These are phyloP conservation scores for Actinernus sp. DNA, from an alignment of 92 coral and sea anemone species.

Conservation along the genomic window DNA sequence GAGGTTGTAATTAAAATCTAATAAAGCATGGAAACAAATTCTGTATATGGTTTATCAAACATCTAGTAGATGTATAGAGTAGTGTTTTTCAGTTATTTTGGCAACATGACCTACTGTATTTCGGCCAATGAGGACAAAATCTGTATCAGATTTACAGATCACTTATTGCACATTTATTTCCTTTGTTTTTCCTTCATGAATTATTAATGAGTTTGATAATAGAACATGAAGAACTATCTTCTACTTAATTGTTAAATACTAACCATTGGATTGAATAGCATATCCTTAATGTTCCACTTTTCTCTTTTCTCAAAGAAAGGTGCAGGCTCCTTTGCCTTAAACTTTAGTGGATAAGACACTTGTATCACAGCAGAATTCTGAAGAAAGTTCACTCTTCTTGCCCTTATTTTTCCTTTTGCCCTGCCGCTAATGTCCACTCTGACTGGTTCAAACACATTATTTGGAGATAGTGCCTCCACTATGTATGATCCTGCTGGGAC, in stretches of 20 bases:
- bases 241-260: conserved; percentile 16
- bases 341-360: conserved; percentile 91
- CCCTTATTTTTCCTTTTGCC: conserved; percentile 95
- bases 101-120: no score
- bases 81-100: no score
- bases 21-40: no score
- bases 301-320: conserved; percentile 97
- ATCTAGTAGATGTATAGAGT: no score
- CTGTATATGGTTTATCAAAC: no score
- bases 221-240: no score
- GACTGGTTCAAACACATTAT: conserved; percentile 92
- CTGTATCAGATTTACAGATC: no score
- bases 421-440: conserved; percentile 98
- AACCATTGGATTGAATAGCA: conserved; percentile 98
- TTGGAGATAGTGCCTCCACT: conserved; percentile 95
- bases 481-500: conserved; percentile 95
- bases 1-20: no score
- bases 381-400: conserved; percentile 96
- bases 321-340: conserved; percentile 90
- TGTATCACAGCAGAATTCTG: conserved; percentile 99
- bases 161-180: no score
- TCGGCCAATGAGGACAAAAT: no score
- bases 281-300: conserved; percentile 90
- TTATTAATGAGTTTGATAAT: no score
- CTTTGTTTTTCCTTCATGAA: no score